Percentiles rank a stretch among this genome's conserved stretches.
These are phyloP conservation scores for Carabus problematicus DNA, from an alignment of 2,888 invertebrate genomes.

Conservation along the genomic window DNA sequence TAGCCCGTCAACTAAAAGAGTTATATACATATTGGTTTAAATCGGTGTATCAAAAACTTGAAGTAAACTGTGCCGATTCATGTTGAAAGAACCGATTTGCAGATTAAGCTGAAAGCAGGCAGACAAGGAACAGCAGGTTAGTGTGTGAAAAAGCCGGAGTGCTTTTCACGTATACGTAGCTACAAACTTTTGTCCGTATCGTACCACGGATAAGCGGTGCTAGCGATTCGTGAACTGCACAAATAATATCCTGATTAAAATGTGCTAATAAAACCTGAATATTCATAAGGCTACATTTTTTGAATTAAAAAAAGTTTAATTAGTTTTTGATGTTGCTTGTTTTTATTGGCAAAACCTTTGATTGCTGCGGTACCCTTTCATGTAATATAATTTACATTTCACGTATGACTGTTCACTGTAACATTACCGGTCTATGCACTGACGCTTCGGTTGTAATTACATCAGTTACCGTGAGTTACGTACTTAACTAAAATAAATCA, in stretches of 20 bases:
- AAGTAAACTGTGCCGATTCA: too few species aligned
- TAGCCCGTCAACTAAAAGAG: too few species aligned
- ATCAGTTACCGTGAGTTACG: too few species aligned
- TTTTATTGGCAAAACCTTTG: conserved; percentile 20
- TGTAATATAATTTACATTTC: conserved; percentile 9
- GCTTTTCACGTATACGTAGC: background rate
- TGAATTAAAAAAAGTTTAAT: conserved; percentile 35
- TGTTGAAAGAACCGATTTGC: too few species aligned
- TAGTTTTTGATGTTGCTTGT: conserved; percentile 30
- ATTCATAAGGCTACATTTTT: conserved; percentile 34
- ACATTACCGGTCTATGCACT: too few species aligned
- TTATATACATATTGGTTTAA: too few species aligned
- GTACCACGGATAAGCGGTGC: background rate
- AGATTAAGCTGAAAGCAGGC: too few species aligned
- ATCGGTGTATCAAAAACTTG: too few species aligned
- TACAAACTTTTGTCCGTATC: background rate
- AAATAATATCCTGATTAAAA: conserved; percentile 31
- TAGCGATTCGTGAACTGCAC: conserved; percentile 25
- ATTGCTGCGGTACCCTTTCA: background rate
- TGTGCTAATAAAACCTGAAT: conserved; percentile 33
- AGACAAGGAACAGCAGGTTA: too few species aligned
- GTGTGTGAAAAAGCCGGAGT: too few species aligned
- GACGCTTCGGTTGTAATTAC: too few species aligned
- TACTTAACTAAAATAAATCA: too few species aligned
- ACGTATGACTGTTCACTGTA: background rate